Percentiles rank a stretch among this genome's conserved stretches.
These are phyloP conservation scores for Acholoe squamosa DNA, from an alignment of 2,888 invertebrate genomes.

Conservation along the genomic window DNA sequence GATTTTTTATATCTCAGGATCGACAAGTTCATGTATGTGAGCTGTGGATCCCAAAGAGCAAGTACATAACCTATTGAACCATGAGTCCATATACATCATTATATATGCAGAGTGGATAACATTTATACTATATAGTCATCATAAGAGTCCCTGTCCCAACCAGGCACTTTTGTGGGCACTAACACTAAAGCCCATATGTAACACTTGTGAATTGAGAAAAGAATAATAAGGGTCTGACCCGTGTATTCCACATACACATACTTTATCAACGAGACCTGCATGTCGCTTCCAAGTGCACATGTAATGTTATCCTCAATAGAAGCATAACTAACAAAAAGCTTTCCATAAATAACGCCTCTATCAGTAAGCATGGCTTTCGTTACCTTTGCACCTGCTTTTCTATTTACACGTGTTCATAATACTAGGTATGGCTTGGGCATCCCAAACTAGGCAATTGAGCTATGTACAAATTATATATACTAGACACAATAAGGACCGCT, in stretches of 20 bases:
- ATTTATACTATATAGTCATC: no score
- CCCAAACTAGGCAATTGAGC: background rate
- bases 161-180: slow-evolving; percentile 8
- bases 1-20: no score
- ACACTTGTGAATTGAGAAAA: slow-evolving; percentile 1
- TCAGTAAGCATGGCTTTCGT: background rate
- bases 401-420: background rate
- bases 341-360: background rate
- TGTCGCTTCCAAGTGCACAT: background rate
- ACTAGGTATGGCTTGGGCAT: slow-evolving; percentile 6
- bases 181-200: background rate
- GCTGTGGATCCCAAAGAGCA: no score
- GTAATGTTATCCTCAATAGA: background rate
- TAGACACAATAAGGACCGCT: background rate
- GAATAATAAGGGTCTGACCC: background rate
- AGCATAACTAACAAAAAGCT: background rate
- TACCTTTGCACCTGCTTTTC: no score
- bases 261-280: background rate
- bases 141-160: background rate
- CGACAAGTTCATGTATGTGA: no score
- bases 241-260: background rate
- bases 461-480: slow-evolving; percentile 45
- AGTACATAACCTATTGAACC: no score
- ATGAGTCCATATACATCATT: no score
- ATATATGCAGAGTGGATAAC: no score